Base-by-base conservation (phyloP, 2,113 vertebrate species). In the Scalopus aquaticus region DNA sequence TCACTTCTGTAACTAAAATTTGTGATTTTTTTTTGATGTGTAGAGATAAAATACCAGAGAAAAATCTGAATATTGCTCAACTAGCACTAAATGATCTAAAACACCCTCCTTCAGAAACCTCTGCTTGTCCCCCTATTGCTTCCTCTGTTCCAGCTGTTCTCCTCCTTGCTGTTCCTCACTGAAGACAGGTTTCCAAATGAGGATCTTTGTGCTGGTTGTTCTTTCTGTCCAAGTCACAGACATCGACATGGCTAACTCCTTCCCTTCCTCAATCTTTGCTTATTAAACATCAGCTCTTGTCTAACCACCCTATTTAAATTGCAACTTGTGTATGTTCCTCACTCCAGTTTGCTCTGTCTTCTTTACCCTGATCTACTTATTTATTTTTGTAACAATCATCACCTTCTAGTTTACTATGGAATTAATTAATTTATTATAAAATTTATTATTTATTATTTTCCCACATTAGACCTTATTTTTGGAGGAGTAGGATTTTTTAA, bases 41-140 rank as follows among this genome's bases (percentile, higher is more conserved):
- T 70, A 74, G 69, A 58, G 73, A 78, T 85, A 88, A 95, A 95
- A 94, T 58, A 5, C 6, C 42, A 83, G 30, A 91, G 49, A 37
- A 60, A 6, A 88, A 69, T 35, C 39, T n/a, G 32, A 46, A 46
- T 88, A 10, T 60, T 85, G 32, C 9, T 95, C 54, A 77, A 20
- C 67, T 19, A 78, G 26, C 16, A 51, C 42, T 77, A 17, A 35
- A 46, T 56, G 9, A 11, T 44, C 46, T 46, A 58, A 54, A 60
- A 13, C 35, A 30, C 2, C 6, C 17, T 4, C 15, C 72, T 35
- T 24, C 1, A 3, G 11, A 80, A 44, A 24, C 9, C 17, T 88
- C 65, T 49, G 22, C 7, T 37, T 65, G 10, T 44, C 30, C 28
- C 19, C 13, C 20, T 37, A 79, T 10, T 10, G 44, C 42, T 64